A percentile compares a stretch with the other conserved stretches of the same genome.
phyloP scores from a whole-genome alignment of 2,113 vertebrate species.

The Xenus cinereus region DNA sequence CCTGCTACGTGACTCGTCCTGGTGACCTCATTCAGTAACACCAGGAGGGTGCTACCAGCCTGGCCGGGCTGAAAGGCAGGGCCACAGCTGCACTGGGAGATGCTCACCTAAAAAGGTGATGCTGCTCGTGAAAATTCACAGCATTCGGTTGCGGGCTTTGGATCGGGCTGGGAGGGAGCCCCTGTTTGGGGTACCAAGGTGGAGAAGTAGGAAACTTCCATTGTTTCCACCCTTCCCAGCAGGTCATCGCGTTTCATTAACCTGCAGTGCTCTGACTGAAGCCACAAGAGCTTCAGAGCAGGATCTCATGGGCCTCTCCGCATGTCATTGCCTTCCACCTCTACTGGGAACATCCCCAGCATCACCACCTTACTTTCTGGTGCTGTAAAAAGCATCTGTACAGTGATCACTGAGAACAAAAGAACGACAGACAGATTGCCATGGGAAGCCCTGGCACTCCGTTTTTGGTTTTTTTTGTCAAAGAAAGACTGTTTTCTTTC shows the following conservation, averaged over 20 bases:
- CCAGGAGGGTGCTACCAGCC: not conserved
- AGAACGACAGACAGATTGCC: not conserved
- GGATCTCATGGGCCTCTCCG: not conserved
- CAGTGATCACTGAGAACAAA: too few relatives aligned
- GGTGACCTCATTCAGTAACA: not conserved
- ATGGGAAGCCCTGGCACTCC: not conserved
- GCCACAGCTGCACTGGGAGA: fast-evolving
- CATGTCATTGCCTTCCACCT: not conserved
- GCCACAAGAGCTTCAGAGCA: not conserved
- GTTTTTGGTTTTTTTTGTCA: not conserved
- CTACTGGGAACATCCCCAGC: fast-evolving
- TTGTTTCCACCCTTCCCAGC: not conserved
- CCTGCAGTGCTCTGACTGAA: not conserved
- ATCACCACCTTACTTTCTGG: not conserved
- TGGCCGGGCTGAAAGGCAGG: not conserved
- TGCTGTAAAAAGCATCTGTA: not conserved
- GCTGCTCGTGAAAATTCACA: not conserved
- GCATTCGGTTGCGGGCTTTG: not conserved
- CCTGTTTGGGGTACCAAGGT: not conserved
- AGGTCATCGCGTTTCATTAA: not conserved
- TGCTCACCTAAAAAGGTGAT: not conserved
- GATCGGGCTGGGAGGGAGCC: fast-evolving
- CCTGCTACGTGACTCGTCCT: not conserved
- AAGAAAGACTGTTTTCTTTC: not conserved
- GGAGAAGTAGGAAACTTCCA: not conserved